A percentile compares a stretch with the other conserved stretches of the same genome.
Conservation (phyloP, 2,113 vertebrate species). For the Cynocephalus volans region DNA sequence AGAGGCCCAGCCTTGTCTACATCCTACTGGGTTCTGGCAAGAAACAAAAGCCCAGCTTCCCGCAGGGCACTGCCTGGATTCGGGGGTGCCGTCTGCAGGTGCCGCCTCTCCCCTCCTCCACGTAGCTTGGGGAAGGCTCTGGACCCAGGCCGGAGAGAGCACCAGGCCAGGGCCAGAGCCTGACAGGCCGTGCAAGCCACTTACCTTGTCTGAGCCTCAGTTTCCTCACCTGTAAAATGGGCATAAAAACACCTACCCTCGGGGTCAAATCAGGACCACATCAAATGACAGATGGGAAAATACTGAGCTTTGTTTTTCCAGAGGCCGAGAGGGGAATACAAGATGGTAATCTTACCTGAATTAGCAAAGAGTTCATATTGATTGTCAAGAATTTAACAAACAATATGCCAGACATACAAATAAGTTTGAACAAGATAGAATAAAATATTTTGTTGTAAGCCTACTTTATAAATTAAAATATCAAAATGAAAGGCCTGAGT, state of each 20-base stretch:
- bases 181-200: neutral
- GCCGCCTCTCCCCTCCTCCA: neutral
- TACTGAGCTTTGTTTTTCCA: accelerated
- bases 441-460: neutral
- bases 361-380: neutral
- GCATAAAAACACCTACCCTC: neutral
- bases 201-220: neutral
- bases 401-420: neutral
- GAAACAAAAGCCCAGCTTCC: neutral
- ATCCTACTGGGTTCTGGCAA: neutral
- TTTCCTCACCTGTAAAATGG: neutral
- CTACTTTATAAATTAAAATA: neutral
- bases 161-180: neutral
- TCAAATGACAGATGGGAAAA: neutral
- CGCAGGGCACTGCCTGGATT: neutral
- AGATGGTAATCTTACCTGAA: neutral
- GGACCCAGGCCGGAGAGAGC: neutral
- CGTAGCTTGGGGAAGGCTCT: neutral
- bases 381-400: neutral
- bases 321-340: neutral
- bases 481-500: neutral
- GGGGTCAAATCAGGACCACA: neutral
- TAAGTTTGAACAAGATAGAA: neutral
- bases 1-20: neutral
- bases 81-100: neutral